phyloP scores from a whole-genome alignment of 2,797 vertebrate genomes.

The Enteromius paludinosus region DNA sequence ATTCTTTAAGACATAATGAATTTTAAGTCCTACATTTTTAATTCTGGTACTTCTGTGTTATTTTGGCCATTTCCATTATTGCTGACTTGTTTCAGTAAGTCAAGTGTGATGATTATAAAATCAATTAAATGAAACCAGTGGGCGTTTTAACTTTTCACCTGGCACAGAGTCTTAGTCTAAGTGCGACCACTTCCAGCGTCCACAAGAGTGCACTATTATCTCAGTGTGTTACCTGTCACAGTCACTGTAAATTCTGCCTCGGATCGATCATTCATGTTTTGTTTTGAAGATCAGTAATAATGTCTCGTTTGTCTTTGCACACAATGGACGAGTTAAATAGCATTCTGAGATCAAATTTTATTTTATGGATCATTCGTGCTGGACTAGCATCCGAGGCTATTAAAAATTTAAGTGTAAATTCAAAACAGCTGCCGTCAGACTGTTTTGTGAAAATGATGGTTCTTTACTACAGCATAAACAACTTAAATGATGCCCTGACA shows the following conservation, averaged over 20 bases:
- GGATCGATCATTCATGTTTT: background rate
- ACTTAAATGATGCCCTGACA: background rate
- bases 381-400: background rate
- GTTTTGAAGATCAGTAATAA: background rate
- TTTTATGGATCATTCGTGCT: background rate
- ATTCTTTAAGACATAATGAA: background rate
- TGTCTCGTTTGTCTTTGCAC: background rate
- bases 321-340: background rate
- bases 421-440: background rate
- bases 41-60: background rate
- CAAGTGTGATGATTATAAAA: background rate
- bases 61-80: background rate
- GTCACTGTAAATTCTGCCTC: background rate
- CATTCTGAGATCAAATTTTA: background rate
- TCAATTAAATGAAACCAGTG: background rate
- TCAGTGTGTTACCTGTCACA: background rate
- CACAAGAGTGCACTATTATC: conserved; percentile 39
- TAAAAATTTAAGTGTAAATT: background rate
- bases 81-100: background rate
- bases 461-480: background rate
- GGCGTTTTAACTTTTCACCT: background rate
- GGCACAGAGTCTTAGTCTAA: background rate
- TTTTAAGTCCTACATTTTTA: background rate
- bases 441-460: background rate
- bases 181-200: background rate